Evolutionary conservation across 2,797 vertebrate genomes (phyloP), one percentile per base, ranked within the genome.

Genomic region (Cichlasoma orientale): DNA sequence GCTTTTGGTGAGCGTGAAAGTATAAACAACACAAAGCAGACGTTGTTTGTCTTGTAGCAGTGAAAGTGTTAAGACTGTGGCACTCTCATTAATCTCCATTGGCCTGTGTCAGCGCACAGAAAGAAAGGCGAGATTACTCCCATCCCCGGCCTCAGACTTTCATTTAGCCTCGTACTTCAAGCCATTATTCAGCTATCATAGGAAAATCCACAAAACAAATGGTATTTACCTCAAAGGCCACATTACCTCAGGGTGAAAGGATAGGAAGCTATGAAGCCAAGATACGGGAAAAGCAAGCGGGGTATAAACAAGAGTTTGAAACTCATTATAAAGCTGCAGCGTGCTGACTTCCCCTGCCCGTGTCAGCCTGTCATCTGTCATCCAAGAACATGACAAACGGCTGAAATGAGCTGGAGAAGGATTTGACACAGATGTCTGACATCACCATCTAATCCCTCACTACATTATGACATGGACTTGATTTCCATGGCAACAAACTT

Each of bases 1-100:
- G 55, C 29, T 66, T 72, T 57, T 84, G 71, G 77, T 25, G 21
- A 71, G 68, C 56, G 23, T 72, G 57, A 56, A 86, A 71, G 69
- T 63, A 54, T 75, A 87, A 84, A 84, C 89, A 91, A 70, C 82
- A 82, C 36, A 70, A 71, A 86, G 33, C 84, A 86, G 78, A 82
- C 70, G 71, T 53, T 75, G 59, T 59, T 84, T 75, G 71, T 83
- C 38, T 74, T 56, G 54, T 61, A 83, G 85, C 78, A 21, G 16
- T 82, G 88, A 88, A 90, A 92, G 91, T 82, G 90, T 90, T 89
- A 86, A 91, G 82, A 91, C 84, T 80, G 84, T 79, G 56, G 80
- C 82, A 44, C 79, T 72, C 89, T 92, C 95, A 95, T 96, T 95
- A 94, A 96, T 96, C 95, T 95, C 93, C 84, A 95, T 96, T 94